Evolutionary conservation across 2,113 vertebrate species (phyloP).

Genomic region (Eupsittula cactorum): DNA sequence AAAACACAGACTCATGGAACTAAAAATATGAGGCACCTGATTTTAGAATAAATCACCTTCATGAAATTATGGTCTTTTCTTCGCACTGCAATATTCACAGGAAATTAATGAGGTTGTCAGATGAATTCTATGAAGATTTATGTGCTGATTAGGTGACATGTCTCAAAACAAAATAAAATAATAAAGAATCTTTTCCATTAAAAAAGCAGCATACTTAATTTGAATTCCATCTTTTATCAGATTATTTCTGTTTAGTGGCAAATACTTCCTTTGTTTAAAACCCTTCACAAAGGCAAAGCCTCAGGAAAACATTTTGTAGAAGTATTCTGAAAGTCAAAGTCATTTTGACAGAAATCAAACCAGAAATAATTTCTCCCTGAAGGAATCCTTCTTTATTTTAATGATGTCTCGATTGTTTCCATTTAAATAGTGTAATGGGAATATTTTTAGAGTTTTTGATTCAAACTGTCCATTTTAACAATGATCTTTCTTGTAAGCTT

Average conservation of each 20-base stretch:
- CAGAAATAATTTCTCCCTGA: conserved; percentile 80
- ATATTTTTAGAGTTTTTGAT: conserved; percentile 59
- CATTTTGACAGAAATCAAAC: conserved; percentile 79
- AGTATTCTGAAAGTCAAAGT: conserved; percentile 77
- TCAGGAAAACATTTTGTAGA: conserved; percentile 69
- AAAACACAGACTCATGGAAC: conserved; percentile 20
- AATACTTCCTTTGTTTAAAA: conserved; percentile 72
- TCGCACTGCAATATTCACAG: conserved; percentile 37
- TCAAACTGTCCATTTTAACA: conserved; percentile 65
- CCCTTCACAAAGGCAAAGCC: conserved; percentile 62
- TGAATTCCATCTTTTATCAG: conserved; percentile 77
- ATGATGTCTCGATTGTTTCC: conserved; percentile 74
- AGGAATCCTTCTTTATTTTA: conserved; percentile 76
- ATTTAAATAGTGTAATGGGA: conserved; percentile 66
- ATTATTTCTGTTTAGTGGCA: conserved; percentile 69
- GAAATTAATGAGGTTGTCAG: conserved; percentile 72
- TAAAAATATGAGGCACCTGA: conserved; percentile 53
- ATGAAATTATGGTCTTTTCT: conserved; percentile 54
- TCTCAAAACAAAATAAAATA: conserved; percentile 72
- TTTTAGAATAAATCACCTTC: conserved; percentile 66
- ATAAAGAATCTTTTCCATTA: conserved; percentile 70
- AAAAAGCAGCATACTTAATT: conserved; percentile 72
- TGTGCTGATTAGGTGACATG: conserved; percentile 64
- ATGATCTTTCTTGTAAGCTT: conserved; percentile 60
- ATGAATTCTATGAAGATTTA: conserved; percentile 74